These are phyloP conservation scores for Magallana angulata DNA, from an alignment of 1,140 invertebrate genomes.

Conservation along the genomic window DNA sequence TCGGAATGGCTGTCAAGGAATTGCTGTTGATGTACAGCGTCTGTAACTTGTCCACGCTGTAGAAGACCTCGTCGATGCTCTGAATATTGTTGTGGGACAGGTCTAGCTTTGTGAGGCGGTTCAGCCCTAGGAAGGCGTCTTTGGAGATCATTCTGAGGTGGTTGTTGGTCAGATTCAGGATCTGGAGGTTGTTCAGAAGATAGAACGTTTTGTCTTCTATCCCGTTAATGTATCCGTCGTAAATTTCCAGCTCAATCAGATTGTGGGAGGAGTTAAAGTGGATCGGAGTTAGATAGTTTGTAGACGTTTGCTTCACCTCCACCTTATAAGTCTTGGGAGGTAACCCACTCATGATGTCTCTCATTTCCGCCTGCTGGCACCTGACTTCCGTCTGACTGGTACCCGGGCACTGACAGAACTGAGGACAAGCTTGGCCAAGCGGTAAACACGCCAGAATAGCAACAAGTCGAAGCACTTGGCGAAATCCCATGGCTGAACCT, in stretches of 20 bases:
- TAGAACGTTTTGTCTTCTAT: slow-evolving; percentile 60
- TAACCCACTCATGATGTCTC: not conserved
- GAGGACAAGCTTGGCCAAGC: not conserved
- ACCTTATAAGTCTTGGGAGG: not conserved
- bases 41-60: slow-evolving; percentile 55
- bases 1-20: slow-evolving; percentile 50
- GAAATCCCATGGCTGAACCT: not conserved
- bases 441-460: not conserved
- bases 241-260: not conserved
- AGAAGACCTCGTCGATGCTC: slow-evolving; percentile 55
- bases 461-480: not conserved
- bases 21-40: slow-evolving; percentile 63
- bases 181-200: slow-evolving; percentile 47
- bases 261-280: slow-evolving; percentile 41
- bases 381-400: not conserved
- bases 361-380: not conserved
- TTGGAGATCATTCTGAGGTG: slow-evolving; percentile 56
- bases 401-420: not conserved
- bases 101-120: slow-evolving; percentile 57
- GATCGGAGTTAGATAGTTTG: slow-evolving; percentile 37
- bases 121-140: slow-evolving; percentile 61
- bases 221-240: slow-evolving; percentile 48
- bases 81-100: slow-evolving; percentile 64
- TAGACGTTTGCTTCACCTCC: not conserved
- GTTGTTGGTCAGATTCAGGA: slow-evolving; percentile 66